These are phyloP conservation scores for Trachymyrmex septentrionalis DNA, from an alignment of 1,140 invertebrate species.

Conservation along the genomic window DNA sequence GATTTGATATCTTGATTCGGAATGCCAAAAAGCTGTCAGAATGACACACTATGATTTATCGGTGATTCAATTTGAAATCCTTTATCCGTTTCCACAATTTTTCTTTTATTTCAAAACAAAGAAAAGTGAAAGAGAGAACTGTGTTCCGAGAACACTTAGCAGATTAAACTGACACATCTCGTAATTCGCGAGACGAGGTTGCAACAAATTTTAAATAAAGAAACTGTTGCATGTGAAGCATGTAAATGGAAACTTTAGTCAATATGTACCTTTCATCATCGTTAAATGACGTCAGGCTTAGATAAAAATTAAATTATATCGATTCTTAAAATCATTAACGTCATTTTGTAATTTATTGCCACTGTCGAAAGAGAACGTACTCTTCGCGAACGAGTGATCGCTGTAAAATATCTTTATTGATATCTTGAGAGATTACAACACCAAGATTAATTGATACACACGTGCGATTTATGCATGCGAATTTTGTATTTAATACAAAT, in stretches of 20 bases:
- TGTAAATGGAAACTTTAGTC: neutral
- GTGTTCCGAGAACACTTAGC: neutral
- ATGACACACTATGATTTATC: constrained; percentile 45
- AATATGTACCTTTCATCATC: neutral
- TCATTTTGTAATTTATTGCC: neutral
- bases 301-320: constrained; percentile 42
- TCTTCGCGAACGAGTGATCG: neutral
- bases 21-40: constrained; percentile 26
- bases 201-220: neutral
- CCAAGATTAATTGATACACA: neutral
- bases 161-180: too few relatives aligned
- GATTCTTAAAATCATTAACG: neutral
- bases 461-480: neutral
- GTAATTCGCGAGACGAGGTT: neutral
- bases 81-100: constrained; percentile 8
- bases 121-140: neutral
- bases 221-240: neutral
- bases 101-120: constrained; percentile 15
- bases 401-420: neutral
- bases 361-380: neutral
- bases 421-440: neutral
- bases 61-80: neutral
- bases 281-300: neutral
- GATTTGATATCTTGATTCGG: constrained; percentile 25
- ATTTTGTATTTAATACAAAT: too few relatives aligned